Percentiles rank a stretch among this genome's conserved stretches.
Conservation (phyloP, 2,113 vertebrate species). For the Anhinga anhinga region DNA sequence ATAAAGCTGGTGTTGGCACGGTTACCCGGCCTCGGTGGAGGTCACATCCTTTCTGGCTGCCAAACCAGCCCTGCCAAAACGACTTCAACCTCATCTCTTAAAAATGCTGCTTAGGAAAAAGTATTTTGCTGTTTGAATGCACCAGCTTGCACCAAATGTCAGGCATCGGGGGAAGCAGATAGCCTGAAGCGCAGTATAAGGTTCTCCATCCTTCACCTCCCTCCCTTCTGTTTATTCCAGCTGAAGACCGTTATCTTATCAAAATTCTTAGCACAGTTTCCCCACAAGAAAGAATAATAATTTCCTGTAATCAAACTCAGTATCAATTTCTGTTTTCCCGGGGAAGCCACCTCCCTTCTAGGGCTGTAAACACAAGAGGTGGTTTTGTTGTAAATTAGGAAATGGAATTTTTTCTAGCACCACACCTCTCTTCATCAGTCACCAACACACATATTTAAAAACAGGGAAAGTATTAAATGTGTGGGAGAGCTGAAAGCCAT, state of each 20-base stretch:
- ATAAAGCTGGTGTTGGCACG: not conserved
- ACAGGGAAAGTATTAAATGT: not conserved
- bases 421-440: not conserved
- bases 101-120: not conserved
- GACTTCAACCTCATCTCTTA: not conserved
- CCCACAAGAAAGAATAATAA: not conserved
- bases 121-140: not conserved
- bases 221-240: not conserved
- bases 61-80: not conserved
- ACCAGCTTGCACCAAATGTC: slow-evolving; percentile 1
- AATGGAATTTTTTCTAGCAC: not conserved
- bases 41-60: not conserved
- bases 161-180: not conserved
- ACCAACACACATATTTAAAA: not conserved
- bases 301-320: not conserved
- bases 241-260: not conserved
- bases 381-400: not conserved
- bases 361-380: not conserved
- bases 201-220: not conserved
- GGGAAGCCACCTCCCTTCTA: not conserved
- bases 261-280: not conserved
- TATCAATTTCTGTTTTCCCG: not conserved
- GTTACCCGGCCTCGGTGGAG: not conserved
- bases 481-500: not conserved
- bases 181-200: not conserved